phyloP scores from a whole-genome alignment of 2,888 invertebrate species.

The Melinopterus prodromus region DNA sequence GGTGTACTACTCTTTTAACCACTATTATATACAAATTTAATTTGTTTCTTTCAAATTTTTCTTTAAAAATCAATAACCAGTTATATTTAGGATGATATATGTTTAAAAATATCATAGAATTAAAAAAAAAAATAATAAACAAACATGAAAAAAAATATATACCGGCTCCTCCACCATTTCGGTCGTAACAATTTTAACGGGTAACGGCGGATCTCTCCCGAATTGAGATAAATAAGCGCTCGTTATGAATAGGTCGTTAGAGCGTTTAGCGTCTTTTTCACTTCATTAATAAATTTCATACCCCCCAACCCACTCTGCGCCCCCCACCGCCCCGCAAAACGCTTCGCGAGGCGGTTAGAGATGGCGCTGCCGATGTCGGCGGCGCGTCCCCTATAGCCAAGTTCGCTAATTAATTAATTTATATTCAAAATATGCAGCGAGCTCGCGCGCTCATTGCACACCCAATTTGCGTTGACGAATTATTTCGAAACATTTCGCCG shows the following conservation, averaged over 20 bases:
- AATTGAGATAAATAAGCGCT: background rate
- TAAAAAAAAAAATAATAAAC: too few species aligned
- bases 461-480: background rate
- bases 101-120: too few species aligned
- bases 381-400: background rate
- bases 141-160: too few species aligned
- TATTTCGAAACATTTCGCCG: background rate
- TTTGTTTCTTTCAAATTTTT: too few species aligned
- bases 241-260: background rate
- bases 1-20: too few species aligned
- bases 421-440: background rate
- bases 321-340: background rate
- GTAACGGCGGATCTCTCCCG: background rate
- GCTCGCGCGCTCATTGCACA: background rate
- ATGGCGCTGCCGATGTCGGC: background rate
- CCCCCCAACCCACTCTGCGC: background rate
- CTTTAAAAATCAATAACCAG: too few species aligned
- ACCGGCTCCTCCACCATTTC: background rate
- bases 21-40: too few species aligned
- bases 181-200: background rate
- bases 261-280: slow-evolving; percentile 4
- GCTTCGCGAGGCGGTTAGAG: background rate
- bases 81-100: too few species aligned
- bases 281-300: background rate
- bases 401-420: background rate